A percentile compares a stretch with the other conserved stretches of the same genome.
Conservation (phyloP, 1,140 invertebrate genomes). For the Rhyacophila brunnea region DNA sequence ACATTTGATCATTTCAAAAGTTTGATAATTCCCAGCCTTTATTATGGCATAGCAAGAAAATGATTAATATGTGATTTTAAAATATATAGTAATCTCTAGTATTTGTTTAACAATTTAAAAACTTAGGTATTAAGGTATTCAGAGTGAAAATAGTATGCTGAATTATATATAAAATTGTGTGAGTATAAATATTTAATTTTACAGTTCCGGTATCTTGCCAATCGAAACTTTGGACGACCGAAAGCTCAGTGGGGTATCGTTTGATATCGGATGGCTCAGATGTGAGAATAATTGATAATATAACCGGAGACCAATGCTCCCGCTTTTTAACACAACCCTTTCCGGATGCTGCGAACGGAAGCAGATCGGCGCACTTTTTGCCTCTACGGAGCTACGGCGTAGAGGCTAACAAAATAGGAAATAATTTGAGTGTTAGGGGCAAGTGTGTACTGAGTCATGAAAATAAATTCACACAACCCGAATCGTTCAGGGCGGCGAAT, state of each 20-base stretch:
- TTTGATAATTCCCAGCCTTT: too few relatives aligned
- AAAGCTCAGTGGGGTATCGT: conserved; percentile 48
- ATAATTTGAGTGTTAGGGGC: conserved; percentile 41
- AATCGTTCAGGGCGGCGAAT: conserved; percentile 60
- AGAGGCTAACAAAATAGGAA: conserved; percentile 14
- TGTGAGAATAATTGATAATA: conserved; percentile 40
- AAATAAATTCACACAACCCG: conserved; percentile 61
- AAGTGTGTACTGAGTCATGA: conserved; percentile 58
- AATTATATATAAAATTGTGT: too few relatives aligned
- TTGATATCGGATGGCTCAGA: conserved; percentile 41
- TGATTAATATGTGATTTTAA: too few relatives aligned
- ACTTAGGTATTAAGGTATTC: too few relatives aligned
- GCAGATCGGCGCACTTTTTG: conserved; percentile 30
- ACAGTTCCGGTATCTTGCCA: conserved; percentile 43
- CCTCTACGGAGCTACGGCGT: conserved; percentile 5
- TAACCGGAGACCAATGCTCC: conserved; percentile 45
- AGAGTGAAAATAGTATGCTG: too few relatives aligned
- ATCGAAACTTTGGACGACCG: conserved; percentile 46
- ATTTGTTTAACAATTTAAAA: too few relatives aligned
- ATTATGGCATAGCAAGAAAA: too few relatives aligned
- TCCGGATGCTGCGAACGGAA: neutral
- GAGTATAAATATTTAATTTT: too few relatives aligned
- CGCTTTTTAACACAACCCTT: conserved; percentile 37
- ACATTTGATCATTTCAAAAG: too few relatives aligned
- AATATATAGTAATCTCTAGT: too few relatives aligned